These are phyloP conservation scores for Maniola hyperantus DNA, from an alignment of 2,888 invertebrate genomes.

Conservation along the genomic window DNA sequence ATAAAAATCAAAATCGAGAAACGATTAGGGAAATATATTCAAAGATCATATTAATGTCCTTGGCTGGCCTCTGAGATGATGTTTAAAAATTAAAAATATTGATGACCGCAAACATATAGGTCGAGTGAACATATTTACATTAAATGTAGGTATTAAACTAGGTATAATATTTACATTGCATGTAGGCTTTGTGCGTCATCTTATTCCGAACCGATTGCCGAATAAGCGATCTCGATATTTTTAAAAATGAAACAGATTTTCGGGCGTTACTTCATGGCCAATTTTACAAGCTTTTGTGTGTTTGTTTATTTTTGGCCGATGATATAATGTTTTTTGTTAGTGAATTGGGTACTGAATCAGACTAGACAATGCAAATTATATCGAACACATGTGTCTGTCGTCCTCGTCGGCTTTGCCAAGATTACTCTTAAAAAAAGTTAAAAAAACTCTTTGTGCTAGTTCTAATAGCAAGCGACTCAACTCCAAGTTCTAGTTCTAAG, in stretches of 20 bases:
- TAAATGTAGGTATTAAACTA: conserved; percentile 18
- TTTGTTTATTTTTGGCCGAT: conserved; percentile 9
- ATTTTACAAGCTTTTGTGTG: conserved; percentile 8
- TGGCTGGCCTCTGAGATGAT: conserved; percentile 11
- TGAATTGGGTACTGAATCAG: not conserved
- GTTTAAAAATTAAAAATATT: conserved; percentile 24
- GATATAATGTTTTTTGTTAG: not conserved
- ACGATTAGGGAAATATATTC: not conserved
- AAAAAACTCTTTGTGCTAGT: no score
- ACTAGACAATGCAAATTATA: not conserved
- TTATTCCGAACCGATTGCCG: conserved; percentile 17
- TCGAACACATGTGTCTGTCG: not conserved
- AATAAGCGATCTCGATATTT: conserved; percentile 30
- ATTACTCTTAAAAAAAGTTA: no score
- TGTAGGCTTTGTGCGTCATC: conserved; percentile 31
- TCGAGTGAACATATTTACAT: conserved; percentile 30
- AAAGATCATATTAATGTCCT: conserved; percentile 1
- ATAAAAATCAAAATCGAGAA: no score
- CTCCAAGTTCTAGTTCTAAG: no score
- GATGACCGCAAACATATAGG: conserved; percentile 27
- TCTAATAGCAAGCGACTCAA: no score
- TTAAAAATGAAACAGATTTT: conserved; percentile 28
- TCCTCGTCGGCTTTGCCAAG: no score
- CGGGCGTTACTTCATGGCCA: not conserved
- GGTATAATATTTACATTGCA: not conserved